Percentiles rank a stretch among this genome's conserved stretches.
Conservation (phyloP, 2,113 vertebrate genomes). For the Pitta sordida region DNA sequence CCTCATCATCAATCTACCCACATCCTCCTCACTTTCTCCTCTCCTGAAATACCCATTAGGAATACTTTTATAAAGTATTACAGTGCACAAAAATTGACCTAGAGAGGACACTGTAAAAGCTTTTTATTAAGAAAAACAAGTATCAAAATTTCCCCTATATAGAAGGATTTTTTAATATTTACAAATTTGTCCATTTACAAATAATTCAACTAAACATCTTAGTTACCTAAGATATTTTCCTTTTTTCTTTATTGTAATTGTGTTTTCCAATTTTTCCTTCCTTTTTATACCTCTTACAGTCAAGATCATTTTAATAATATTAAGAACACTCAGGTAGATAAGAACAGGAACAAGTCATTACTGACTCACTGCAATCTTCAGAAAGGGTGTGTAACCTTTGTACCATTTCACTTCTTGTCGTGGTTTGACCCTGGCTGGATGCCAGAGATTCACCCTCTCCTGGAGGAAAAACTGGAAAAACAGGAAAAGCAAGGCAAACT, state of each 20-base stretch:
- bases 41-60: not conserved
- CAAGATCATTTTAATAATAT: constrained; percentile 2
- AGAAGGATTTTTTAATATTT: not conserved
- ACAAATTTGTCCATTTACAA: not conserved
- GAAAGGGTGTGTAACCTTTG: not conserved
- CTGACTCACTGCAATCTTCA: not conserved
- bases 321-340: not conserved
- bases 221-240: not conserved
- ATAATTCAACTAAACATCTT: not conserved
- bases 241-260: constrained; percentile 20
- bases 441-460: too few species aligned
- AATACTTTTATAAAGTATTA: not conserved
- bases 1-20: not conserved
- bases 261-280: not conserved
- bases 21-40: not conserved
- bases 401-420: too few species aligned
- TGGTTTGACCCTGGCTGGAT: too few species aligned
- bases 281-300: constrained; percentile 19
- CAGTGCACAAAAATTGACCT: not conserved
- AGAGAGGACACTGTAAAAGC: not conserved
- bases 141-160: not conserved
- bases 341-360: constrained; percentile 29
- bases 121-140: not conserved
- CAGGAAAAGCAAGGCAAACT: too few species aligned
- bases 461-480: too few species aligned